Percentiles rank a stretch among this genome's conserved stretches.
Conservation (phyloP, 2,797 vertebrate species). For the Salarias fasciatus region DNA sequence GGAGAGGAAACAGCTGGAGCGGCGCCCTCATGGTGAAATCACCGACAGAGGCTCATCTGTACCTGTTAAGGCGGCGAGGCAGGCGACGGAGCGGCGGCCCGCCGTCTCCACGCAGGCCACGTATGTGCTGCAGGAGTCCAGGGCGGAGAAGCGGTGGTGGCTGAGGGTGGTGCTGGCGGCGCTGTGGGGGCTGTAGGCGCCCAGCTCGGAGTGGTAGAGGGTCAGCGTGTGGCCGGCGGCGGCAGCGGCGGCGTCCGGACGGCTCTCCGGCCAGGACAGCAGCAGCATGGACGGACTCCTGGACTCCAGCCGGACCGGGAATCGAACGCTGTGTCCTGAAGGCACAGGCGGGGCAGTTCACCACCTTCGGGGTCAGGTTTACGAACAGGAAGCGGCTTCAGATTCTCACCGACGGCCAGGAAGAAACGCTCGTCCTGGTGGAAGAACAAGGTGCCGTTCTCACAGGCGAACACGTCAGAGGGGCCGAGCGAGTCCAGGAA, state of each 20-base stretch:
- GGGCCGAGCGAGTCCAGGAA: conserved; percentile 48
- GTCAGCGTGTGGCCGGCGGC: conserved; percentile 20
- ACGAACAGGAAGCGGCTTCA: no score
- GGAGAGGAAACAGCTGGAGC: no score
- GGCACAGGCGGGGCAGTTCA: not conserved
- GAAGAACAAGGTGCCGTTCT: conserved; percentile 66
- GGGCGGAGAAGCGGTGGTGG: conserved; percentile 61
- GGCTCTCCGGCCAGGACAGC: conserved; percentile 66
- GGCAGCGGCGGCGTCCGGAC: not conserved
- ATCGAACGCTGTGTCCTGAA: conserved; percentile 63
- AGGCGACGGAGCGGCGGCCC: conserved; percentile 51
- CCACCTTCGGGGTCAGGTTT: no score
- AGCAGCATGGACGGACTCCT: conserved; percentile 53
- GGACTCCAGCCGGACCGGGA: conserved; percentile 62
- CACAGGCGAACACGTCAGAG: conserved; percentile 75
- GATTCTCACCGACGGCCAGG: conserved; percentile 67
- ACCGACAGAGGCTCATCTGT: conserved; percentile 10
- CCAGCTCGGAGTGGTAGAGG: conserved; percentile 51
- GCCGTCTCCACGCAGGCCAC: conserved; percentile 65
- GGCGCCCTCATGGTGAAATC: no score
- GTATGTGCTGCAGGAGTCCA: conserved; percentile 70
- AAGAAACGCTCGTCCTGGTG: conserved; percentile 72
- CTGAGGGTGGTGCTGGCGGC: conserved; percentile 15
- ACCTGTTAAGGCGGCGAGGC: conserved; percentile 72
- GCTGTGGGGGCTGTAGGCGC: conserved; percentile 24